phyloP scores from a whole-genome alignment of 2,113 vertebrate species.

The Aplodontia rufa region DNA sequence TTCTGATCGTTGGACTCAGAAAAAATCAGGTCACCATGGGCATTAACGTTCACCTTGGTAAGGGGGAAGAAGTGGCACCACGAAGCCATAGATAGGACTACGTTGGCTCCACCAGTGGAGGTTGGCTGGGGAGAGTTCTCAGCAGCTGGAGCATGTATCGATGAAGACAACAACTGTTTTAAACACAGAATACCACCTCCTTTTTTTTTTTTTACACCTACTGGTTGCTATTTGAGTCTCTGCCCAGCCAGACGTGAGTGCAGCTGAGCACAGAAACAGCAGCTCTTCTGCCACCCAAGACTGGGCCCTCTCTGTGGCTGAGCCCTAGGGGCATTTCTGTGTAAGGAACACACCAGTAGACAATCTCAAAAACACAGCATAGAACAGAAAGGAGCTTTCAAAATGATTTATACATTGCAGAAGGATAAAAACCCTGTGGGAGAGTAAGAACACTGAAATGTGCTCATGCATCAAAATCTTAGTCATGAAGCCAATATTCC shows the following conservation, averaged over 20 bases:
- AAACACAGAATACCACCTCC: too few relatives aligned
- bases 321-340: slow-evolving; percentile 42
- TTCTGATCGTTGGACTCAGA: not conserved
- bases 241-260: not conserved
- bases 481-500: slow-evolving; percentile 60
- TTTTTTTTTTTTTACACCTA: not conserved
- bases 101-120: fast-evolving
- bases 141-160: not conserved
- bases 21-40: not conserved
- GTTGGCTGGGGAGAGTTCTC: not conserved
- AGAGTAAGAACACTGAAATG: slow-evolving; percentile 64
- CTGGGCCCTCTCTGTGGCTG: not conserved
- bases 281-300: not conserved
- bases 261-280: not conserved
- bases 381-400: slow-evolving; percentile 65
- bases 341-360: slow-evolving; percentile 23
- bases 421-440: slow-evolving; percentile 67
- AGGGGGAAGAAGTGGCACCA: not conserved
- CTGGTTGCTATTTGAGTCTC: not conserved
- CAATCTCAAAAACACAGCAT: slow-evolving; percentile 44
- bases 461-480: slow-evolving; percentile 67
- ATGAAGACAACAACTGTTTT: not conserved
- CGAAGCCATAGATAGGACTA: too few relatives aligned
- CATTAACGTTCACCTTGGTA: not conserved
- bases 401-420: slow-evolving; percentile 75